phyloP scores from a whole-genome alignment of 2,888 invertebrate genomes.

The Idaea biselata region DNA sequence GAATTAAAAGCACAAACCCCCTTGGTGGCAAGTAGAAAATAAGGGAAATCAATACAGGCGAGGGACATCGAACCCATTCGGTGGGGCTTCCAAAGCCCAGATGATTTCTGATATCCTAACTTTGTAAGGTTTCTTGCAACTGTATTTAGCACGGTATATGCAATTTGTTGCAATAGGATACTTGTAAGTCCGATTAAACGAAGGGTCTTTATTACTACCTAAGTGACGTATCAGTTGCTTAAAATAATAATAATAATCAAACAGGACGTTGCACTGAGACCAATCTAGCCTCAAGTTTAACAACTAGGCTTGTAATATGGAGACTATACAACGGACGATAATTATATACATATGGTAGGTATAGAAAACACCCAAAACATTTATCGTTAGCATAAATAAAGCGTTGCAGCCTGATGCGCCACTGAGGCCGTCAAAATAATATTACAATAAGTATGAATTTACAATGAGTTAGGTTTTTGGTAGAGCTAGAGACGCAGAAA shows the following conservation, averaged over 20 bases:
- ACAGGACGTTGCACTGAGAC: too few relatives aligned
- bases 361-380: too few relatives aligned
- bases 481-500: too few relatives aligned
- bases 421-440: too few relatives aligned
- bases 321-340: too few relatives aligned
- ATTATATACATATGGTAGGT: too few relatives aligned
- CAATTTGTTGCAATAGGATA: slow-evolving; percentile 28
- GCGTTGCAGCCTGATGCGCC: too few relatives aligned
- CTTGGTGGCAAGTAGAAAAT: slow-evolving; percentile 9
- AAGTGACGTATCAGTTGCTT: slow-evolving; percentile 9
- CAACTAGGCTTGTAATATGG: too few relatives aligned
- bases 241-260: too few relatives aligned
- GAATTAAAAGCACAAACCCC: not conserved
- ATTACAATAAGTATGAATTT: too few relatives aligned
- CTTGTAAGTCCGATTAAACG: not conserved
- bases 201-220: not conserved
- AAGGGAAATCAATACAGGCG: slow-evolving; percentile 37
- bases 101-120: slow-evolving; percentile 43
- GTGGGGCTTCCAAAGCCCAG: slow-evolving; percentile 48
- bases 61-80: slow-evolving; percentile 45
- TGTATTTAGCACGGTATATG: slow-evolving; percentile 20
- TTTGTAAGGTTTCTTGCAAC: slow-evolving; percentile 39
- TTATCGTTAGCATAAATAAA: too few relatives aligned
- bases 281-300: not conserved
- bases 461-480: too few relatives aligned